phyloP scores from a whole-genome alignment of 1,140 invertebrate genomes.

The Drosophila grimshawi region DNA sequence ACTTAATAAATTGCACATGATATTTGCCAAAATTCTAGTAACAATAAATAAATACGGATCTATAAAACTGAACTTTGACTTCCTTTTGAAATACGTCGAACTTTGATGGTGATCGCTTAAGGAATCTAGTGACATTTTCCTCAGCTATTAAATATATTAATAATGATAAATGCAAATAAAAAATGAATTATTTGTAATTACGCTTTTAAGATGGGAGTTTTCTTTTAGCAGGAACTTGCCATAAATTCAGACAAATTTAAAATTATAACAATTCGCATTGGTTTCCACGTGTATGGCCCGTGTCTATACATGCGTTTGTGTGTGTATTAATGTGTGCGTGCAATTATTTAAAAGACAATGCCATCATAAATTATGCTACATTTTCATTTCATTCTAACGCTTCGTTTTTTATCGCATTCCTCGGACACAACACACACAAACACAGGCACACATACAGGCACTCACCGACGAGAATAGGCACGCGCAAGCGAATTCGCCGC shows the following conservation, averaged over 20 bases:
- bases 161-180: constrained; percentile 42
- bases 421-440: constrained; percentile 53
- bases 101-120: background rate
- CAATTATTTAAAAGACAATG: constrained; percentile 83
- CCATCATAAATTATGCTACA: constrained; percentile 82
- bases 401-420: constrained; percentile 82
- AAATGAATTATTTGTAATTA: constrained; percentile 66
- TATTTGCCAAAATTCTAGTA: constrained; percentile 7
- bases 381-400: constrained; percentile 82
- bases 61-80: background rate
- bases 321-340: constrained; percentile 65
- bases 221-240: constrained; percentile 50
- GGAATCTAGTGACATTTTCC: background rate
- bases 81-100: background rate
- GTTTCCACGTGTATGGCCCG: constrained; percentile 1
- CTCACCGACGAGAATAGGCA: constrained; percentile 24
- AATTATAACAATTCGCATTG: constrained; percentile 40
- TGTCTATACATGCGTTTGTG: constrained; percentile 21
- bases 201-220: constrained; percentile 44
- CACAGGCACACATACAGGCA: constrained; percentile 20
- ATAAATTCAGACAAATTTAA: constrained; percentile 66
- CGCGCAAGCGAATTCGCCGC: constrained; percentile 51
- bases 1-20: constrained; percentile 13
- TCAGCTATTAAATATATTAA: constrained; percentile 37
- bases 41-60: background rate